Base-by-base conservation (phyloP, 2,888 invertebrate genomes). In the Papilio protenor region DNA sequence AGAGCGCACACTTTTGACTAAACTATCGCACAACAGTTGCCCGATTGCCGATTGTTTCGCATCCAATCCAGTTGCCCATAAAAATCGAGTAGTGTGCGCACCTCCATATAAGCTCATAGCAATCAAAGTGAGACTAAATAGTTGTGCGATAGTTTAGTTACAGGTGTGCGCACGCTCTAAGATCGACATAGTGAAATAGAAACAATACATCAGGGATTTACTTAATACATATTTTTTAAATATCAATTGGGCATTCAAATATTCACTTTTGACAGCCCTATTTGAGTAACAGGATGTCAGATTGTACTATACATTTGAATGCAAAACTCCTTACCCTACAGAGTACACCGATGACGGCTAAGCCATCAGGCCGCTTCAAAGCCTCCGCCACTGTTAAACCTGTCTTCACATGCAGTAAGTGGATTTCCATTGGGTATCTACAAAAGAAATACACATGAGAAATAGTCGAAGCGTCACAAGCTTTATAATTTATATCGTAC, bases 351-450 rank as follows among this genome's bases (percentile, higher is more conserved):
- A 94, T 52, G 6, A 94, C 94, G 0, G 90, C 90, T 0, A 94
- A 73, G 0, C 94, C 94, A 77, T 94, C 94, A 1, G 90, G 87
- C 12, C 87, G 82, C 16, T 49, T 33, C 23, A 90, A 16, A 0
- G 94, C 94, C 69, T 94, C 89, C 0, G 86, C 87, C 1, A 89
- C 1, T 0, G 85, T 82, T 12, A 93, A 82, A 0, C 92, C 94
- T 0, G 87, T 87, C 84, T 92, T 94, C 14, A 91, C 77, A 80
- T 94, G 94, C 0, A 94, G 91, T 84, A 94, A 83, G 83, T 94
- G 94, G 79, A 94, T 91, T 81, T 94, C 94, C 83, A 94, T 73
- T 0, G 94, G 93, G 64, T 92, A 94, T 82, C 94, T 94, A 75
- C 11, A 33, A n/a, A 73, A 16, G 74, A 40, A 70, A 57, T 33